Evolutionary conservation across 2,113 vertebrate species (phyloP), one percentile per base, ranked within the genome.

Genomic region (Aspiorhynchus laticeps): DNA sequence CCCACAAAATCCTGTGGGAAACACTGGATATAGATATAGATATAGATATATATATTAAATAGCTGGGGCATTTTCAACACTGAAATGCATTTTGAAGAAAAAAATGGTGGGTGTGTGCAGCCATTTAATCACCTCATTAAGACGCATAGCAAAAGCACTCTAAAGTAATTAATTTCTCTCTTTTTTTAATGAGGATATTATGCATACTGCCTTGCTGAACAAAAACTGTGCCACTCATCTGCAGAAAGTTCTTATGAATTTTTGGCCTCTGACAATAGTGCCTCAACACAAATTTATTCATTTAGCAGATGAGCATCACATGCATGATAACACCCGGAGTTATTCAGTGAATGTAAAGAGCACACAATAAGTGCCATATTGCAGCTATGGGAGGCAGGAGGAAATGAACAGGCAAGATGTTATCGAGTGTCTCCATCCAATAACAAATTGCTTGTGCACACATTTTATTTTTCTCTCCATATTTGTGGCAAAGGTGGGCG

Each of bases 391-490:
- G 85, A 87, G 41, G 36, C 36, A 83, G 80, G 31, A 84, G 80
- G 87, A 87, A 92, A 90, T 86, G 84, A 90, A 89, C 76, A 67
- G 61, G 76, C 56, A 71, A 87, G 76, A 83, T 86, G 67, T 46
- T 80, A 86, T 89, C 65, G 28, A 9, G 73, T 86, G 46, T 86
- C 67, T 88, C 85, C 36, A 84, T 90, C 85, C 53, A 74, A 74
- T 80, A 88, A 61, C 56, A 88, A 85, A 87, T 86, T 78, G 48
- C 89, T 88, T 83, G 88, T 59, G 46, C 76, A 85, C 85, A 82
- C 74, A 82, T 78, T 85, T 87, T 76, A 59, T 85, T 75, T 80
- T 7, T 69, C 71, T 83, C 74, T 85, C 84, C 63, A 78, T 87
- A 86, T 85, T 87, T 88, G 59, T 33, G 38, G 84, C 26, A 84